These are phyloP conservation scores for Pheosia gnoma DNA, from an alignment of 2,888 invertebrate species.

Conservation along the genomic window DNA sequence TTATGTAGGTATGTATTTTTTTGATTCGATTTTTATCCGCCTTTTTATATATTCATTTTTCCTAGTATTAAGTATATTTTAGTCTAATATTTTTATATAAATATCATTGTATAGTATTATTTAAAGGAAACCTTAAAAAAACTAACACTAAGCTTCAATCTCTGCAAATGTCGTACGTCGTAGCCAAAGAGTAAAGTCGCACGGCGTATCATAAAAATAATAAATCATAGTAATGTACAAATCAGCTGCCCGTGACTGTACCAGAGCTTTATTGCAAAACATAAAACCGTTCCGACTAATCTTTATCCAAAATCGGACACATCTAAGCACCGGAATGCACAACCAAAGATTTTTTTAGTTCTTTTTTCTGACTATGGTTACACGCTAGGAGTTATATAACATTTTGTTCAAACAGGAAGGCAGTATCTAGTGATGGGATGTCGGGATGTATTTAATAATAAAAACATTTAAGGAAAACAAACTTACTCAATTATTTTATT, in stretches of 20 bases:
- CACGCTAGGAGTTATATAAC: slow-evolving; percentile 47
- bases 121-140: no score
- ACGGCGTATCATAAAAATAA: no score
- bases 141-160: slow-evolving; percentile 14
- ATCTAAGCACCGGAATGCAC: slow-evolving; percentile 19
- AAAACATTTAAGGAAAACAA: neutral
- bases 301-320: slow-evolving; percentile 26
- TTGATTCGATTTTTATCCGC: no score
- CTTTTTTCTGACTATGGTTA: slow-evolving; percentile 22
- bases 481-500: no score
- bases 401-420: slow-evolving; percentile 64
- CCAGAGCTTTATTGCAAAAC: slow-evolving; percentile 18
- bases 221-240: slow-evolving; percentile 7
- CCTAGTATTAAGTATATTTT: no score
- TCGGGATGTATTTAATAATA: neutral
- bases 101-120: no score
- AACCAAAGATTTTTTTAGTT: slow-evolving; percentile 19
- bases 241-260: slow-evolving; percentile 13
- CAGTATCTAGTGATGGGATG: slow-evolving; percentile 21
- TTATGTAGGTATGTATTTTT: no score
- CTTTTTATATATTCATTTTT: no score
- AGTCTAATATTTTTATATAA: no score
- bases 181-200: slow-evolving; percentile 2
- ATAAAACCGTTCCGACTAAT: slow-evolving; percentile 27
- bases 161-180: slow-evolving; percentile 17